Evolutionary conservation across 2,113 vertebrate genomes (phyloP).

Genomic region (Pithys albifrons): DNA sequence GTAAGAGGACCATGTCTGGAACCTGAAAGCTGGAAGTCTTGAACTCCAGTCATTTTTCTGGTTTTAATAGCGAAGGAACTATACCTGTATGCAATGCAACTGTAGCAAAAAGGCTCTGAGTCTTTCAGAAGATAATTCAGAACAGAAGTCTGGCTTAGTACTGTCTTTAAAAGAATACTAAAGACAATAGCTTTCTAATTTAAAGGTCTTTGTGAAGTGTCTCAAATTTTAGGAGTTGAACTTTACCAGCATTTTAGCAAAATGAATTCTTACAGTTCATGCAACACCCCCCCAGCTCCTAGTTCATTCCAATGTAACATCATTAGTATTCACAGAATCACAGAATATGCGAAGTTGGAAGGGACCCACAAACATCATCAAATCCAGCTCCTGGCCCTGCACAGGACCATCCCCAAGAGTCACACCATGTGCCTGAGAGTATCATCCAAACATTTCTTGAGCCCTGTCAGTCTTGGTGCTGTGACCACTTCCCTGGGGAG

Average conservation of each 20-base stretch:
- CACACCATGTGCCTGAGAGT: not conserved
- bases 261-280: not conserved
- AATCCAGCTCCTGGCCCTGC: not conserved
- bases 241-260: not conserved
- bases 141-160: not conserved
- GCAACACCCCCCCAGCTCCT: not conserved
- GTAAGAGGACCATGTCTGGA: not conserved
- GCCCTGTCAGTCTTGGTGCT: not conserved
- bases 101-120: not conserved
- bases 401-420: not conserved
- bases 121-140: not conserved
- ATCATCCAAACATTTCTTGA: not conserved
- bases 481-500: not conserved
- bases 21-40: not conserved
- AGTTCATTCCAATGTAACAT: not conserved
- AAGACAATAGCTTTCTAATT: not conserved
- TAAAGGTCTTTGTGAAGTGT: not conserved
- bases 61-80: fast-evolving
- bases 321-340: not conserved
- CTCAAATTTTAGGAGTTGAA: not conserved
- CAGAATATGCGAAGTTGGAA: not conserved
- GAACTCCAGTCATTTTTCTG: too few relatives aligned
- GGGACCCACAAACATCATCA: not conserved
- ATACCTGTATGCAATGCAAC: not conserved
- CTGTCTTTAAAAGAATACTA: not conserved